Conservation (phyloP, 2,797 vertebrate species). For the Anas bahamensis region DNA sequence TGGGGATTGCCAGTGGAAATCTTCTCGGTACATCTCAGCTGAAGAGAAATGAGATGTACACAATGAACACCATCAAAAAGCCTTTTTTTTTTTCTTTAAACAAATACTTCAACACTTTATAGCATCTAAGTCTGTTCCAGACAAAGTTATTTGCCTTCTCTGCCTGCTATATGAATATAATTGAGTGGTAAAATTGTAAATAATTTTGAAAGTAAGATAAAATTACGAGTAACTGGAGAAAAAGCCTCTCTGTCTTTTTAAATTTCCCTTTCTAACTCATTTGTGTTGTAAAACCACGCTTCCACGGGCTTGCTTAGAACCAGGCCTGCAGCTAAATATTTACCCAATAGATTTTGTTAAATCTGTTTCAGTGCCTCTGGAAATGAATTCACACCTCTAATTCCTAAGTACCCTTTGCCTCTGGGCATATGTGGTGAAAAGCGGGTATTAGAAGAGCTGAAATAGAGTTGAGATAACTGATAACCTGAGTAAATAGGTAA, state of each 20-base stretch:
- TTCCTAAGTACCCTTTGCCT: conserved; percentile 38
- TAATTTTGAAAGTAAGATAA: not conserved
- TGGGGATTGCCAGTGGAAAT: not conserved
- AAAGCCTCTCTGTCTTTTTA: not conserved
- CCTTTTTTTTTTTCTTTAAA: not conserved
- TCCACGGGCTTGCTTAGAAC: conserved; percentile 21
- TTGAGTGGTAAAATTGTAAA: not conserved
- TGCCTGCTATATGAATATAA: not conserved
- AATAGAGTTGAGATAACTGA: conserved; percentile 12
- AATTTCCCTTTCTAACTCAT: not conserved
- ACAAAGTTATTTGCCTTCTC: not conserved
- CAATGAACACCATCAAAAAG: not conserved
- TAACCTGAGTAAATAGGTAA: conserved; percentile 13
- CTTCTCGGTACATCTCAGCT: not conserved
- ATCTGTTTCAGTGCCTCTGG: conserved; percentile 23
- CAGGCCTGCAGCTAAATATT: conserved; percentile 62
- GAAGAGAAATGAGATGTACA: not conserved
- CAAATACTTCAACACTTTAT: not conserved
- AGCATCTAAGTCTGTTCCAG: not conserved
- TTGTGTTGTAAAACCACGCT: conserved; percentile 21
- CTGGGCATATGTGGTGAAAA: conserved; percentile 16
- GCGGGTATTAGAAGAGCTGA: conserved; percentile 23
- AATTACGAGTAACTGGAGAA: not conserved
- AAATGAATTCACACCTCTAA: conserved; percentile 39
- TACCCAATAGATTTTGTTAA: conserved; percentile 47